Evolutionary conservation across 2,888 invertebrate species (phyloP).

Genomic region (Cremastinae sp.): DNA sequence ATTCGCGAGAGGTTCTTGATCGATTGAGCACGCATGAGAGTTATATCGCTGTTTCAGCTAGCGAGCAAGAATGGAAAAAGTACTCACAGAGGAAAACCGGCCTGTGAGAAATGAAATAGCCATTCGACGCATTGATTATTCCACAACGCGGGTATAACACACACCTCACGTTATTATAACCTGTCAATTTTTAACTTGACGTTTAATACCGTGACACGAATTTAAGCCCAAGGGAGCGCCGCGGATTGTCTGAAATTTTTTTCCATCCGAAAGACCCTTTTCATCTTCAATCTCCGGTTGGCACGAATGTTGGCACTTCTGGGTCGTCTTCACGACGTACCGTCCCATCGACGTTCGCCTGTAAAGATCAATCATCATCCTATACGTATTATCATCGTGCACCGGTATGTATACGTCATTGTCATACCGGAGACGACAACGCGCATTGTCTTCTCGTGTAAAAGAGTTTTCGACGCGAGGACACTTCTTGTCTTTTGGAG

Average conservation of each 20-base stretch:
- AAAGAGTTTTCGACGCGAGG: constrained; percentile 56
- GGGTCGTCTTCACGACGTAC: constrained; percentile 47
- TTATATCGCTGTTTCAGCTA: constrained; percentile 19
- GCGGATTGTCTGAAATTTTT: constrained; percentile 15
- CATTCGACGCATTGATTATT: not conserved
- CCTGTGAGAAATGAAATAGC: constrained; percentile 12
- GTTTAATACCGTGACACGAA: constrained; percentile 6
- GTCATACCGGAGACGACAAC: constrained; percentile 52
- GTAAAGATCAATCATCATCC: constrained; percentile 70
- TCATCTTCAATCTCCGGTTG: constrained; percentile 70
- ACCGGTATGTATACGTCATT: constrained; percentile 17
- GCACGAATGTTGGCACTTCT: constrained; percentile 66
- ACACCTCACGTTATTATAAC: not conserved
- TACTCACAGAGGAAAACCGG: not conserved
- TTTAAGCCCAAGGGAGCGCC: constrained; percentile 5
- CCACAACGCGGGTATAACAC: not conserved
- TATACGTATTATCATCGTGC: too few relatives aligned
- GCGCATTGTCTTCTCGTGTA: constrained; percentile 68
- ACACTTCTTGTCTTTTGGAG: constrained; percentile 49
- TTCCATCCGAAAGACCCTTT: constrained; percentile 50
- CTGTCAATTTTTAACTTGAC: not conserved
- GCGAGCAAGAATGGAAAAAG: too few relatives aligned
- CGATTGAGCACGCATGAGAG: constrained; percentile 19
- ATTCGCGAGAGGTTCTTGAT: constrained; percentile 29
- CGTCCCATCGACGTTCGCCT: constrained; percentile 58